phyloP scores from a whole-genome alignment of 2,888 invertebrate genomes.

The Lymantria dispar region DNA sequence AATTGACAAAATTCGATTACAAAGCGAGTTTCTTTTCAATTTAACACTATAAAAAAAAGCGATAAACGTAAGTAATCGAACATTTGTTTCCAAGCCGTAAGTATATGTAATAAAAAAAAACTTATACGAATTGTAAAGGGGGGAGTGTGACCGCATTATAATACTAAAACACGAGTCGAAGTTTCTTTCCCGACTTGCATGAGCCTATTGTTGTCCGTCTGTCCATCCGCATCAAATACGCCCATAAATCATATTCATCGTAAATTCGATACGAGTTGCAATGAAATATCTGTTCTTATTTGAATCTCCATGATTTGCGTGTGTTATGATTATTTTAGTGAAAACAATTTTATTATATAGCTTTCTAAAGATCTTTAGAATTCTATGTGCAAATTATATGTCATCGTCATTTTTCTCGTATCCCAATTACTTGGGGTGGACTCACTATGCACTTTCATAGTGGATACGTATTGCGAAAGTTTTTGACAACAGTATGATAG shows the following conservation, averaged over 20 bases:
- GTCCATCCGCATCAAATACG: conserved; percentile 78
- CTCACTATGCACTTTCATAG: too few relatives aligned
- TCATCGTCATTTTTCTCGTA: too few relatives aligned
- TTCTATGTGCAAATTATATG: not conserved
- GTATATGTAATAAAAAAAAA: conserved; percentile 55
- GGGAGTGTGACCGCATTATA: conserved; percentile 71
- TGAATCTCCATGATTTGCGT: conserved; percentile 49
- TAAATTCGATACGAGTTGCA: conserved; percentile 78
- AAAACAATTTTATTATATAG: conserved; percentile 26
- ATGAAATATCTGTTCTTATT: conserved; percentile 75
- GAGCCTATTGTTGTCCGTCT: conserved; percentile 71
- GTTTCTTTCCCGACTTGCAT: conserved; percentile 60
- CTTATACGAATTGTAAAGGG: conserved; percentile 45
- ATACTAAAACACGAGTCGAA: conserved; percentile 66
- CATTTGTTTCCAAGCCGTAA: conserved; percentile 52
- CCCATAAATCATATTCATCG: conserved; percentile 78
- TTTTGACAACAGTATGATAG: too few relatives aligned
- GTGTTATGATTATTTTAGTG: conserved; percentile 25
- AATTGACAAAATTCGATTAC: conserved; percentile 25
- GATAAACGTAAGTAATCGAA: conserved; percentile 42
- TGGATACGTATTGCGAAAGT: too few relatives aligned
- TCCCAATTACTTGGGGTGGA: too few relatives aligned
- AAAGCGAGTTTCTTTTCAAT: conserved; percentile 36
- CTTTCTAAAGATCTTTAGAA: conserved; percentile 9
- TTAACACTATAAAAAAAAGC: conserved; percentile 34